A percentile compares a stretch with the other conserved stretches of the same genome.
phyloP scores from a whole-genome alignment of 2,113 vertebrate genomes.

The Neoarius graeffei region DNA sequence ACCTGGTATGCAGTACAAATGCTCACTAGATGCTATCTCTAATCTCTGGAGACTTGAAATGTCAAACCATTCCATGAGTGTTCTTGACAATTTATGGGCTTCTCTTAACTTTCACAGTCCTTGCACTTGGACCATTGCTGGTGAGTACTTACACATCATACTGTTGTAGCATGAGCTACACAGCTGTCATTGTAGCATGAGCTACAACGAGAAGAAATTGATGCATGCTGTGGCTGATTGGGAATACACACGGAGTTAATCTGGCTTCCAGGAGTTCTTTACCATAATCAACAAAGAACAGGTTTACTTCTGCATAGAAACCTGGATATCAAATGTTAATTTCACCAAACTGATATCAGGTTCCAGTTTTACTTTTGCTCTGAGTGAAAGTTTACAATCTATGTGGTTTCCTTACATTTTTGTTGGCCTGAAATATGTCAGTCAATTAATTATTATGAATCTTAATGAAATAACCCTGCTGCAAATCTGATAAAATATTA shows the following conservation, averaged over 20 bases:
- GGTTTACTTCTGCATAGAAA: neutral
- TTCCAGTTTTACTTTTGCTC: neutral
- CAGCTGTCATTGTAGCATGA: too few relatives aligned
- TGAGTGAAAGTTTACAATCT: neutral
- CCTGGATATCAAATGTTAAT: neutral
- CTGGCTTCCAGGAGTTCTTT: neutral
- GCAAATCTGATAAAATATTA: too few relatives aligned
- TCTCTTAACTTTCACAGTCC: neutral
- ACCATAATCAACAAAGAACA: neutral
- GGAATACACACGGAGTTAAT: neutral
- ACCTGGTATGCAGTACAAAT: neutral
- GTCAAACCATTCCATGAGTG: neutral
- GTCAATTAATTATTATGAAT: neutral
- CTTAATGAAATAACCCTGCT: neutral
- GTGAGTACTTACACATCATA: neutral
- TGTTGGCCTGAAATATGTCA: neutral
- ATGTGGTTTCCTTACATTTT: neutral
- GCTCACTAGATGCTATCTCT: neutral
- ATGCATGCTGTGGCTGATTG: neutral
- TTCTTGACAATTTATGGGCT: neutral
- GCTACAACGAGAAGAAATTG: neutral
- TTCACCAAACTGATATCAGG: neutral
- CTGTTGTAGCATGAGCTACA: neutral
- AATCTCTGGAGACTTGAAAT: neutral
- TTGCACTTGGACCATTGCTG: neutral